Conservation (phyloP, 2,797 vertebrate species). For the Erethizon dorsatum region DNA sequence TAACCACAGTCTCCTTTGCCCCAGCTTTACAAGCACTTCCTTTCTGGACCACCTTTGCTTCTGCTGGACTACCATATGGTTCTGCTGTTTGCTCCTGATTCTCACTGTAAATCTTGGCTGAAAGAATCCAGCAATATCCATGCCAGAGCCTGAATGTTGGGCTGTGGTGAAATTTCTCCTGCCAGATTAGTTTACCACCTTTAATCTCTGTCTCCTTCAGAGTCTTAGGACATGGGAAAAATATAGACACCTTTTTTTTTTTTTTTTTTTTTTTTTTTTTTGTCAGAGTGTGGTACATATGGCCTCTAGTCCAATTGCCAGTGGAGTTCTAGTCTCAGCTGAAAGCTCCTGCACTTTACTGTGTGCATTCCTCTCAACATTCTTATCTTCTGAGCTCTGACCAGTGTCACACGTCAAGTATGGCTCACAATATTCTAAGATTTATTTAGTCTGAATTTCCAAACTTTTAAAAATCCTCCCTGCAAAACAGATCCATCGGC, state of each 20-base stretch:
- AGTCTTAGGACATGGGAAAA: not conserved
- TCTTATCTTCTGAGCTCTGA: not conserved
- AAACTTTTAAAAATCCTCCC: not conserved
- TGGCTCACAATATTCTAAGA: too few relatives aligned
- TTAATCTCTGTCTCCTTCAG: not conserved
- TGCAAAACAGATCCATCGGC: not conserved
- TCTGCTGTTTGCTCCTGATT: not conserved
- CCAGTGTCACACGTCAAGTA: not conserved
- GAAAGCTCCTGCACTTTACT: not conserved
- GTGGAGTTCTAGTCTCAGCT: not conserved
- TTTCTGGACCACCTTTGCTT: not conserved
- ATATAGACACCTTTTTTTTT: not conserved
- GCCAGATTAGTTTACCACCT: not conserved
- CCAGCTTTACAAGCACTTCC: not conserved
- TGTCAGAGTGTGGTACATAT: not conserved
- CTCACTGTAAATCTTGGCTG: not conserved
- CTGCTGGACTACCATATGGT: not conserved
- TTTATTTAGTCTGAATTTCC: not conserved
- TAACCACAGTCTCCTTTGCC: not conserved
- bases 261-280: not conserved
- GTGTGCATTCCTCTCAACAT: not conserved
- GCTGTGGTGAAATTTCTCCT: not conserved
- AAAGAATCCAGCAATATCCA: not conserved
- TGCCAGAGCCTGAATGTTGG: not conserved
- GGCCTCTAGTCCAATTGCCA: not conserved